Conservation (phyloP, 2,113 vertebrate genomes). For the Nycticebus coucang region DNA sequence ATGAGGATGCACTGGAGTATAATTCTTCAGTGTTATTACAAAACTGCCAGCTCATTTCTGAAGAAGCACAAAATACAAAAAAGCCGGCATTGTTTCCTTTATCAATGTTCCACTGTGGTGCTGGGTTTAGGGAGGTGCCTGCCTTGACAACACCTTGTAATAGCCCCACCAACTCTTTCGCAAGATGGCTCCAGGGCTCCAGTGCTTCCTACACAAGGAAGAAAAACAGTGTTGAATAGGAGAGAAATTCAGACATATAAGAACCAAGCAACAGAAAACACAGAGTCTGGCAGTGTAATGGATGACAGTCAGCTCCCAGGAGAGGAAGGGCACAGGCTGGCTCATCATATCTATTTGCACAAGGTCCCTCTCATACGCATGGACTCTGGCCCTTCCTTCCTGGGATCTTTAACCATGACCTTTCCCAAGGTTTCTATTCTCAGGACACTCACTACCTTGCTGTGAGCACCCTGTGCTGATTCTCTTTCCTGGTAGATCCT, state of each 20-base stretch:
- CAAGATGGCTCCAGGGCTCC: not conserved
- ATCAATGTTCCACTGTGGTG: not conserved
- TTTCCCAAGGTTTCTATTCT: not conserved
- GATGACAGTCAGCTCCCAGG: not conserved
- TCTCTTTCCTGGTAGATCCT: not conserved
- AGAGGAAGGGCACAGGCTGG: not conserved
- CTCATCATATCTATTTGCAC: fast-evolving
- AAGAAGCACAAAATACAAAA: conserved; percentile 50
- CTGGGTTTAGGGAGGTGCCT: not conserved
- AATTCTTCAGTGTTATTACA: not conserved
- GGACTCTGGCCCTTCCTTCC: not conserved
- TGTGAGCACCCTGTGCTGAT: not conserved
- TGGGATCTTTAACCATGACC: not conserved
- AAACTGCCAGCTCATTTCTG: conserved; percentile 48
- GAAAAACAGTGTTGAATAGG: not conserved
- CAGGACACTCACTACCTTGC: not conserved
- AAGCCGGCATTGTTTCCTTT: conserved; percentile 40
- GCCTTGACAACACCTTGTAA: not conserved
- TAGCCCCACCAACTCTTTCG: not conserved
- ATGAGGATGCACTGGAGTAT: not conserved
- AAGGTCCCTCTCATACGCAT: not conserved
- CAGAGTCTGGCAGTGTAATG: not conserved
- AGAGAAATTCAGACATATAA: not conserved
- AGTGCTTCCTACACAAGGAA: not conserved
- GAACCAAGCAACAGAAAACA: not conserved